These are phyloP conservation scores for Muscicapa adusta DNA, from an alignment of 2,113 vertebrate species.

Conservation along the genomic window DNA sequence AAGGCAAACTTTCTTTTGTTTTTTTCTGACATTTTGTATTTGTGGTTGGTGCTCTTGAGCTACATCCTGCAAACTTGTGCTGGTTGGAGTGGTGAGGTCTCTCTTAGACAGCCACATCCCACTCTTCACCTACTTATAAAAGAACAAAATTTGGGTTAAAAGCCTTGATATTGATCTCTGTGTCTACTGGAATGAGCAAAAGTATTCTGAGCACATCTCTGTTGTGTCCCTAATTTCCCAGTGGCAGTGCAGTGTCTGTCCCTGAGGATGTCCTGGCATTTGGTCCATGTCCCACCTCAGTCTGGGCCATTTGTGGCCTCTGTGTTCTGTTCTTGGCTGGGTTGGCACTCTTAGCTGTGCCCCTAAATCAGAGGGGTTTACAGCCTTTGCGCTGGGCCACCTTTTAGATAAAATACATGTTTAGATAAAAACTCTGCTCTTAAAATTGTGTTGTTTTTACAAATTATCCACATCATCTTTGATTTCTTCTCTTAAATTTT, in stretches of 20 bases:
- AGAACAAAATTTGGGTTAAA: neutral
- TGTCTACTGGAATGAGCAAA: neutral
- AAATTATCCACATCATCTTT: accelerated
- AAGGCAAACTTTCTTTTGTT: neutral
- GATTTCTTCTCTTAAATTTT: neutral
- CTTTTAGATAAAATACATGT: neutral
- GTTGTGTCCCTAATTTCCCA: neutral
- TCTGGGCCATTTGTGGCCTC: neutral
- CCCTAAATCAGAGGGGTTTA: neutral
- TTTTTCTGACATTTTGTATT: neutral
- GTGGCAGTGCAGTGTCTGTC: neutral
- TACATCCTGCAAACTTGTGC: neutral
- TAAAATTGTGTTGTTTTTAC: neutral
- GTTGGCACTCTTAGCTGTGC: neutral
- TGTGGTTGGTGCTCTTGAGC: neutral
- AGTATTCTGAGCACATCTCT: neutral
- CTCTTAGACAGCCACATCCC: neutral
- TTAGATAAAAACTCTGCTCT: neutral
- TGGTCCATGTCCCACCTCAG: neutral
- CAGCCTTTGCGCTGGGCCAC: neutral
- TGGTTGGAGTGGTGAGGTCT: neutral
- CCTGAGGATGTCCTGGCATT: neutral
- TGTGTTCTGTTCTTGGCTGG: neutral
- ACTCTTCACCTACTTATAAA: neutral
- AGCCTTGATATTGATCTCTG: neutral